Evolutionary conservation across 2,888 invertebrate genomes (phyloP).

Genomic region (Phalangium opilio): DNA sequence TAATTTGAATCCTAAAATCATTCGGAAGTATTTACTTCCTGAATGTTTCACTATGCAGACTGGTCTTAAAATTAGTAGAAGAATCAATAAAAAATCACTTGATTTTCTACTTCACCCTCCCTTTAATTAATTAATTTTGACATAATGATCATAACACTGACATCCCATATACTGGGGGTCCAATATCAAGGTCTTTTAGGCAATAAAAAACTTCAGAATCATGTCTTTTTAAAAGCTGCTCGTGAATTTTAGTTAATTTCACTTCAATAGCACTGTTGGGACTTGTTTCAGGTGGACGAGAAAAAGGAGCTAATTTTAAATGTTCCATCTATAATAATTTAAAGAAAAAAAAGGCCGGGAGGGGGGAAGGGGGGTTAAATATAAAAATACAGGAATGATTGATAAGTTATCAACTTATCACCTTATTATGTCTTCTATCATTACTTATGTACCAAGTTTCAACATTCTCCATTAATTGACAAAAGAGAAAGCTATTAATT

Average conservation of each 20-base stretch:
- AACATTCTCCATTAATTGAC: constrained; percentile 35
- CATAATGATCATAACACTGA: too few species aligned
- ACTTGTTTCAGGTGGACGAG: constrained; percentile 30
- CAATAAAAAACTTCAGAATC: constrained; percentile 48
- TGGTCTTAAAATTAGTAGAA: too few species aligned
- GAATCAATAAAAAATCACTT: too few species aligned
- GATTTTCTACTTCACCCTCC: too few species aligned
- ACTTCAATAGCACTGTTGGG: constrained; percentile 32
- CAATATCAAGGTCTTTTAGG: constrained; percentile 53
- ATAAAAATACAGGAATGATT: not conserved
- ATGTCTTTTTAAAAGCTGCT: constrained; percentile 46
- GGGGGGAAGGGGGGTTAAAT: too few species aligned
- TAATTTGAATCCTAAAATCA: too few species aligned
- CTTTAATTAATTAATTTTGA: too few species aligned
- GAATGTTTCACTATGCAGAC: too few species aligned
- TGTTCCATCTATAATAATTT: constrained; percentile 6
- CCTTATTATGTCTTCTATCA: constrained; percentile 6
- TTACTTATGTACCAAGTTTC: constrained; percentile 33
- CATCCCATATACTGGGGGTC: constrained; percentile 75
- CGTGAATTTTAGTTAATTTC: constrained; percentile 36
- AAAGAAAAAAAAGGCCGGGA: constrained; percentile 2
- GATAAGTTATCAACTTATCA: not conserved
- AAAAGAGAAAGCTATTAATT: constrained; percentile 33
- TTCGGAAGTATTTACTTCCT: too few species aligned
- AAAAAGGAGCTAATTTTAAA: constrained; percentile 28